Percentiles rank a stretch among this genome's conserved stretches.
Conservation (phyloP, 1,140 invertebrate species). For the Sycophaga agraensis region DNA sequence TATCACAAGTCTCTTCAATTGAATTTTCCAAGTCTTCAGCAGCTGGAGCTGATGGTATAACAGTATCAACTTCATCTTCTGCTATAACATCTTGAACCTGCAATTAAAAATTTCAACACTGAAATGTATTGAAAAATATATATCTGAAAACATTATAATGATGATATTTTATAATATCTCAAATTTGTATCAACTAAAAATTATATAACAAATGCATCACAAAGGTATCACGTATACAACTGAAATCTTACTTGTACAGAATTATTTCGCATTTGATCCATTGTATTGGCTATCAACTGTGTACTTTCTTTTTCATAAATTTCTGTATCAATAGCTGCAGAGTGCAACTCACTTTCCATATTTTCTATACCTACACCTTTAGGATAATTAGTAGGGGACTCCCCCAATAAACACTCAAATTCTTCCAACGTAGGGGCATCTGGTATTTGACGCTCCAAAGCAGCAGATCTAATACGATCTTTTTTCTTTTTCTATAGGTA, state of each 20-base stretch:
- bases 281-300: slow-evolving; percentile 16
- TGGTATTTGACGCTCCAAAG: slow-evolving; percentile 46
- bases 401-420: slow-evolving; percentile 52
- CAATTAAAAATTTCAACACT: background rate
- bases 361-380: slow-evolving; percentile 53
- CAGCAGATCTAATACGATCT: slow-evolving; percentile 38
- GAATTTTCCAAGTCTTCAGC: slow-evolving; percentile 19
- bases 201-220: background rate
- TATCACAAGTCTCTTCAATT: slow-evolving; percentile 31
- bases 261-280: slow-evolving; percentile 10
- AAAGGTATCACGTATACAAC: background rate
- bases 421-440: slow-evolving; percentile 55
- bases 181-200: background rate
- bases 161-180: background rate
- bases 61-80: slow-evolving; percentile 37
- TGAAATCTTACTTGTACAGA: background rate
- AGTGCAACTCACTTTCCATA: slow-evolving; percentile 57
- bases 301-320: slow-evolving; percentile 45
- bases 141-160: too few relatives aligned
- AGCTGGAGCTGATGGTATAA: slow-evolving; percentile 7
- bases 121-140: background rate
- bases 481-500: slow-evolving; percentile 46
- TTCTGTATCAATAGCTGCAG: slow-evolving; percentile 53
- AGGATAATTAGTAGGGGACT: slow-evolving; percentile 54
- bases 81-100: slow-evolving; percentile 17